Evolutionary conservation across 2,888 invertebrate genomes (phyloP), one percentile per base, ranked within the genome.

Genomic region (Conistra vaccinii): DNA sequence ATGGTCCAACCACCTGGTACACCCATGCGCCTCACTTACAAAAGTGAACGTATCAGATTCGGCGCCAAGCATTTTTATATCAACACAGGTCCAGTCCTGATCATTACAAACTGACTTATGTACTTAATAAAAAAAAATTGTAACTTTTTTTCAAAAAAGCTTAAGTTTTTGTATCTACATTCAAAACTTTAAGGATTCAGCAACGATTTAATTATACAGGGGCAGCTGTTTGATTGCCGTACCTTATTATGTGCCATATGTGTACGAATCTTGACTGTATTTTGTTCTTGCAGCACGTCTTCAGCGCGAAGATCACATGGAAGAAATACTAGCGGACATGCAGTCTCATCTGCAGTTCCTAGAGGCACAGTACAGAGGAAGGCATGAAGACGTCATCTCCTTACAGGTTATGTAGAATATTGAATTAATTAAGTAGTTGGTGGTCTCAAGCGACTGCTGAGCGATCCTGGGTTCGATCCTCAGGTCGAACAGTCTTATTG

Each of bases 331-430:
- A 0, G 81, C 77, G 0, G 55, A 60, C 1, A 66, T 86, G 88
- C 98, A 98, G 90, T 97, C 98, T 76, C 97, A 98, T 79, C 94
- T 98, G 62, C 98, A 98, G 90, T 98, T 98, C 90, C 95, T 98
- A 61, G 98, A 98, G 90, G 97, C 98, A 29, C 97, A 98, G 96
- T 98, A 98, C 92, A 96, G 98, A 35, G 97, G 97, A 6, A 96
- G 98, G 20, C 98, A 98, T 90, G 98, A 98, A 91, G 98, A 98
- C 90, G 97, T 98, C 12, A 97, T 97, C 79, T 94, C 97, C 74
- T 93, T 93, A 23, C 91, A 93, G 90, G 93, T 93, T 73, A 45
- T 17, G 20, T 29, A 29, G 4, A 23, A 14, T 29, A n/a, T 17
- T 73, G 10, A 42, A 55, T 73, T 1, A 39, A 39, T 23, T 23